Conservation (phyloP, 2,888 invertebrate species). For the Drosophila nr. fundita region DNA sequence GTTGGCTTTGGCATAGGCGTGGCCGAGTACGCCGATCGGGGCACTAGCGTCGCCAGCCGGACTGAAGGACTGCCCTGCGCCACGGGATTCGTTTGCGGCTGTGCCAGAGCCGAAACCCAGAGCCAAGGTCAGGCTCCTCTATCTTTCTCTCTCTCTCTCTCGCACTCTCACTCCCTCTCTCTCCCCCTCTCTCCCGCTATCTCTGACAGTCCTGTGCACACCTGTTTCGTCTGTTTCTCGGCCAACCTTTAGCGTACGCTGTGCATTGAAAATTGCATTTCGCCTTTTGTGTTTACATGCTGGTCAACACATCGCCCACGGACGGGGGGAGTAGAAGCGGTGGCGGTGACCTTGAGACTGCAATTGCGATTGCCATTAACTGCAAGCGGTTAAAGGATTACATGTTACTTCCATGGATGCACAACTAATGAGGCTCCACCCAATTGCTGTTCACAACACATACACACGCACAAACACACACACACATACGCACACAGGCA, state of each 20-base stretch:
- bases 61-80: constrained; percentile 34
- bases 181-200: neutral
- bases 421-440: constrained; percentile 42
- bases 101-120: constrained; percentile 41
- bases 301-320: constrained; percentile 29
- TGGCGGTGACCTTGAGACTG: constrained; percentile 38
- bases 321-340: neutral
- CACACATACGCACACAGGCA: constrained; percentile 3
- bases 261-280: constrained; percentile 56
- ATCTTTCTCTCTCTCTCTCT: constrained; percentile 1
- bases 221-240: neutral
- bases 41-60: constrained; percentile 69
- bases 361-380: constrained; percentile 44
- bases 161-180: constrained; percentile 6
- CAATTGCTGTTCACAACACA: constrained; percentile 32
- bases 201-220: constrained; percentile 1
- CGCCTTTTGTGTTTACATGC: constrained; percentile 51
- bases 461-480: constrained; percentile 4
- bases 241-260: constrained; percentile 13
- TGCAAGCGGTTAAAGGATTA: constrained; percentile 48
- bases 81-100: constrained; percentile 34
- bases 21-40: constrained; percentile 71
- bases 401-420: constrained; percentile 27
- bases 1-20: constrained; percentile 27
- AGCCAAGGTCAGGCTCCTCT: constrained; percentile 35